Evolutionary conservation across 2,113 vertebrate species (phyloP).

Genomic region (Polypterus bichir): DNA sequence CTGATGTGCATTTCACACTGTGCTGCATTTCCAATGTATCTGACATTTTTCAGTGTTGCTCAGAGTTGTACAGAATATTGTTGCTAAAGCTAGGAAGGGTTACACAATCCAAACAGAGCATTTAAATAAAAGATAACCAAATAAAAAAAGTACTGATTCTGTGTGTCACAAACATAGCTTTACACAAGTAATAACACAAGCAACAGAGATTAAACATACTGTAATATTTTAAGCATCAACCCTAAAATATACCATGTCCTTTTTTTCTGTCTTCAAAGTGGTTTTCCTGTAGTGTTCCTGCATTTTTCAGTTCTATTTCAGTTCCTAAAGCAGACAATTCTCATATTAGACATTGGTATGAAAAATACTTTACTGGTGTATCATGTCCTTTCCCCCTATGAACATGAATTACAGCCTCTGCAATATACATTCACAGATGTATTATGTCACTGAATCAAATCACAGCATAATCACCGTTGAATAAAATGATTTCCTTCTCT

Average conservation of each 20-base stretch:
- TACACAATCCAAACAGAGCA: too few relatives aligned
- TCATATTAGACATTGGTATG: slow-evolving; percentile 43
- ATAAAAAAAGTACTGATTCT: too few relatives aligned
- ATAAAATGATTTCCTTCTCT: slow-evolving; percentile 65
- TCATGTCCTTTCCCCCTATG: slow-evolving; percentile 47
- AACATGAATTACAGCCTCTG: slow-evolving; percentile 57
- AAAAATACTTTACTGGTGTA: slow-evolving; percentile 49
- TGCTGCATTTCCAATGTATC: neutral
- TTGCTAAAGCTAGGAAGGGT: too few relatives aligned
- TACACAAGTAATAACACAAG: too few relatives aligned
- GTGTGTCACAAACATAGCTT: too few relatives aligned
- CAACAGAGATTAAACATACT: too few relatives aligned
- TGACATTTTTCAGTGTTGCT: neutral
- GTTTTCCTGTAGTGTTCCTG: slow-evolving; percentile 31
- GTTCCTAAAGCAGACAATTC: slow-evolving; percentile 48
- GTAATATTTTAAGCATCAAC: neutral
- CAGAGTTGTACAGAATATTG: too few relatives aligned
- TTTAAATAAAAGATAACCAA: too few relatives aligned
- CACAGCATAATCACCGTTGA: slow-evolving; percentile 71
- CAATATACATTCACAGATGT: slow-evolving; percentile 62
- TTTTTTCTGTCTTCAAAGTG: slow-evolving; percentile 33
- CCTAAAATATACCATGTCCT: neutral
- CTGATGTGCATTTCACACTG: neutral
- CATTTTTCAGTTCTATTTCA: slow-evolving; percentile 45
- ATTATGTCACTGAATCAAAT: slow-evolving; percentile 82